Percentiles rank a stretch among this genome's conserved stretches.
phyloP scores from a whole-genome alignment of 2,888 invertebrate species.

The Drosophila rellima region DNA sequence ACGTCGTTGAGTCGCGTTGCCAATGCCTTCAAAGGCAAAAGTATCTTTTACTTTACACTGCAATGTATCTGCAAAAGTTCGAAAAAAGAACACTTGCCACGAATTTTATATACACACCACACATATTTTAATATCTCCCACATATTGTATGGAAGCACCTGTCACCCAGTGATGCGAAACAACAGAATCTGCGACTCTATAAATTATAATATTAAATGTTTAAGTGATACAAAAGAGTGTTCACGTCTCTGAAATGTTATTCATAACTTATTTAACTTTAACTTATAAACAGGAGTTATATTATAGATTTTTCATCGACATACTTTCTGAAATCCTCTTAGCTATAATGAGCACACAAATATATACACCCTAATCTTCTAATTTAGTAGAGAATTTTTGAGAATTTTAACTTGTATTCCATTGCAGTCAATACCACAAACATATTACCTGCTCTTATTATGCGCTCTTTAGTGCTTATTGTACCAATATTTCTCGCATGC shows the following conservation, averaged over 20 bases:
- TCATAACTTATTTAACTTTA: not conserved
- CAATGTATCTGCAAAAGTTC: constrained; percentile 26
- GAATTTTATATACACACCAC: constrained; percentile 9
- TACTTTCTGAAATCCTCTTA: too few species aligned
- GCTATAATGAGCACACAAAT: too few species aligned
- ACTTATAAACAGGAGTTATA: not conserved
- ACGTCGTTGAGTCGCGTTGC: constrained; percentile 16
- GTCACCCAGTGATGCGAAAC: constrained; percentile 3
- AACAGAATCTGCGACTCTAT: not conserved
- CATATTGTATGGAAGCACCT: not conserved
- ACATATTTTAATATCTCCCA: not conserved
- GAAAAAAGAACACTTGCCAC: constrained; percentile 39
- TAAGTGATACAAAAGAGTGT: not conserved
- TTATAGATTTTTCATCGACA: too few species aligned
- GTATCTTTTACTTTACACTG: constrained; percentile 26
- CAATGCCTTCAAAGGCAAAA: constrained; percentile 40
- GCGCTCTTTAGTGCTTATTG: not conserved
- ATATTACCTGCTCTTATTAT: not conserved
- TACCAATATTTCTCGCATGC: not conserved
- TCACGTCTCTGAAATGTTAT: not conserved
- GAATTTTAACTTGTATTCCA: not conserved
- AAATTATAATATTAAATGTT: not conserved
- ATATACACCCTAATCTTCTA: too few species aligned
- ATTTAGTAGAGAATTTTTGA: too few species aligned
- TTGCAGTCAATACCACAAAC: not conserved